Base-by-base conservation (phyloP, 1,140 invertebrate species). In the Penaeus vannamei region DNA sequence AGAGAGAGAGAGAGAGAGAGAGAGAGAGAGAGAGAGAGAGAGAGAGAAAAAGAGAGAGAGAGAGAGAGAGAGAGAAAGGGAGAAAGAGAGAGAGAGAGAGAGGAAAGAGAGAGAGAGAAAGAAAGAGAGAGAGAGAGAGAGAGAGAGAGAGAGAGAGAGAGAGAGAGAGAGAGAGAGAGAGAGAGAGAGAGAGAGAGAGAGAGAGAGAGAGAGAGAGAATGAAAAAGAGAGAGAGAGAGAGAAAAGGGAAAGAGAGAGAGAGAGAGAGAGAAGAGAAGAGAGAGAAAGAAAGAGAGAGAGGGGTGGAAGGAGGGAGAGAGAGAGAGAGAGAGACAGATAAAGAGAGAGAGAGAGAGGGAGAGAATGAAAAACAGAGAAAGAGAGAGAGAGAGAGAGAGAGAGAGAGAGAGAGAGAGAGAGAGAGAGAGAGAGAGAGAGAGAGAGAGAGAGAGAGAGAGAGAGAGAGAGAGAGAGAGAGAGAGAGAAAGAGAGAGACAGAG, bases 301-400 rank as follows among this genome's bases (percentile, higher is more conserved):
- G 80, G 86, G 83, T 88, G 85, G 91, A 86, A 81, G 89, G 91
- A 19, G 3, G 14, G 66, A 22, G 17, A 12, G 66, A 69, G 17
- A 22, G 66, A 69, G 66, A 1, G 66, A 20, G 17, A 12, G 17
- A 20, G 17, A 10, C 0, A 12, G 17, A 20, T 4, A 20, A 19
- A 69, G 17, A 20, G 17, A 20, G 17, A 20, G 66, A 32, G 66
- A 32, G 66, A 32, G 5, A 32, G 29, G 19, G 17, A 14, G 66
- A 32, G 12, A 32, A 14, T 8, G 66, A 7, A 12, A 20, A 19
- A 20, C 0, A 8, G 12, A 7, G 17, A 20, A 19, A 14, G 29
- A 20, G 17, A 69, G 17, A 8, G 12, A 14, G 17, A 69, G 17
- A 32, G 29, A 69, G 66, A 69, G 5, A 32, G 29, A 32, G 66